Evolutionary conservation across 2,113 vertebrate species (phyloP).

Genomic region (Ophthalmolycus amberensis): DNA sequence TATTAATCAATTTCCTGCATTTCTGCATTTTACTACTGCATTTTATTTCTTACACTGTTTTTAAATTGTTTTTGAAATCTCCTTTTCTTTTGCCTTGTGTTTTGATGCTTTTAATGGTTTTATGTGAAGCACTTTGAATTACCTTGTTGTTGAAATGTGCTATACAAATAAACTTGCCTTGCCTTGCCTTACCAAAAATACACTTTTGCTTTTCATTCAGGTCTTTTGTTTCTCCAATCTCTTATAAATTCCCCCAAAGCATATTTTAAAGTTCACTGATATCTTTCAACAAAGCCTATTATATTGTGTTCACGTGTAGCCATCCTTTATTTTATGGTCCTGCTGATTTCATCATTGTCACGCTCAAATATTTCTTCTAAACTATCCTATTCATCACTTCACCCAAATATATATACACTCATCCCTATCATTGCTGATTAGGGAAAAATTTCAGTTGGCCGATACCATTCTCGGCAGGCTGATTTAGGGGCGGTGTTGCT

Average conservation of each 20-base stretch:
- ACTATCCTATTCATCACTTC: not conserved
- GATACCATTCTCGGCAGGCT: not conserved
- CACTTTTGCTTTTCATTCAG: not conserved
- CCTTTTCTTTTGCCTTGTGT: no score
- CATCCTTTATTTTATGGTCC: not conserved
- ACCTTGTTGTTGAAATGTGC: no score
- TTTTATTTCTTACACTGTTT: no score
- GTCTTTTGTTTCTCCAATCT: not conserved
- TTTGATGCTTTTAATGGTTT: no score
- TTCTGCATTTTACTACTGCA: no score
- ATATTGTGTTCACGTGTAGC: not conserved
- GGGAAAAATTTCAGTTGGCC: not conserved
- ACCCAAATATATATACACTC: not conserved
- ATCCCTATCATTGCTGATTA: not conserved
- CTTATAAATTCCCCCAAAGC: not conserved
- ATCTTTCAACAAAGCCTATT: not conserved
- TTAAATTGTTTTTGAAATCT: no score
- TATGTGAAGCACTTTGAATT: no score
- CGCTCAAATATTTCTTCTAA: not conserved
- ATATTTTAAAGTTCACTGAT: not conserved
- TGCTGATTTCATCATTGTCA: not conserved
- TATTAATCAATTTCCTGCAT: no score
- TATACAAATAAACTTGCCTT: no score
- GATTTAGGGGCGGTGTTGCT: not conserved
- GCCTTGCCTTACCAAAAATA: not conserved